phyloP scores from a whole-genome alignment of 2,888 invertebrate genomes.

The Germaria angustata region DNA sequence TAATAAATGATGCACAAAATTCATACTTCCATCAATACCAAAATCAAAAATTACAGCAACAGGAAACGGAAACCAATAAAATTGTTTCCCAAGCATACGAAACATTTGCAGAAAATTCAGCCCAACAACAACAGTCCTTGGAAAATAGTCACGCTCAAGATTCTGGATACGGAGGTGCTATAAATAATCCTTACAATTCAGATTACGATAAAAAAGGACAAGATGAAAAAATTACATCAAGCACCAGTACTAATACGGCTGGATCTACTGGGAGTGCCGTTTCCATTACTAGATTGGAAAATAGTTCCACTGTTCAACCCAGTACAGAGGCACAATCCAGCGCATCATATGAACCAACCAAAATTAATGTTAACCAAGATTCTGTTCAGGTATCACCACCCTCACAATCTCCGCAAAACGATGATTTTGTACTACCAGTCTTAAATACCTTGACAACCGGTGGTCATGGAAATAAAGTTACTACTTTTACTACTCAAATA shows the following conservation, averaged over 20 bases:
- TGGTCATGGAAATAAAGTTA: constrained; percentile 64
- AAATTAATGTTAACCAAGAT: constrained; percentile 75
- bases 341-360: constrained; percentile 67
- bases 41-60: constrained; percentile 72
- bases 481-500: constrained; percentile 75
- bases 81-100: constrained; percentile 71
- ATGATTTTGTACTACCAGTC: constrained; percentile 77
- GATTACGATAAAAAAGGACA: constrained; percentile 30
- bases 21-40: constrained; percentile 73
- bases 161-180: constrained; percentile 27
- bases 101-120: constrained; percentile 70
- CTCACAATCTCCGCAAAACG: constrained; percentile 72
- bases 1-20: constrained; percentile 76
- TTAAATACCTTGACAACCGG: constrained; percentile 74
- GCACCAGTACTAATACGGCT: background rate
- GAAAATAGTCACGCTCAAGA: constrained; percentile 67
- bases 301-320: constrained; percentile 65
- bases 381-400: constrained; percentile 77
- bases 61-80: constrained; percentile 69
- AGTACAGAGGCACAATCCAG: constrained; percentile 71
- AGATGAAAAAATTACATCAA: background rate
- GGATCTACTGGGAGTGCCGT: background rate
- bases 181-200: background rate
- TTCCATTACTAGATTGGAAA: background rate
- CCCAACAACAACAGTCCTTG: constrained; percentile 66